A percentile compares a stretch with the other conserved stretches of the same genome.
Evolutionary conservation across 2,797 vertebrate genomes (phyloP).

Genomic region (Cheracebus regulus): DNA sequence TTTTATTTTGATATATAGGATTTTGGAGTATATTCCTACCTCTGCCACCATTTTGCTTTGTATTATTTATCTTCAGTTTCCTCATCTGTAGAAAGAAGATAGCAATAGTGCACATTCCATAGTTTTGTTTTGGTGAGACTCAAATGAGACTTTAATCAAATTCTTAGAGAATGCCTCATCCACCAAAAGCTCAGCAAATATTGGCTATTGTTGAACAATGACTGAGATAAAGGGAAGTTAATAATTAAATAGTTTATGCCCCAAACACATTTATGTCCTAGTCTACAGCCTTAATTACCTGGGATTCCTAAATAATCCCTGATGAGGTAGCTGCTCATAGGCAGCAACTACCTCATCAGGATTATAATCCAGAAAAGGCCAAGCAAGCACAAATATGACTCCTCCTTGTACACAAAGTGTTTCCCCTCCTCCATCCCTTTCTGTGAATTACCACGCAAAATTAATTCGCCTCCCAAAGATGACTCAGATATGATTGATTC

Average conservation of each 20-base stretch:
- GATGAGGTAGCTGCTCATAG: neutral
- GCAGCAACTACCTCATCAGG: neutral
- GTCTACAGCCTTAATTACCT: neutral
- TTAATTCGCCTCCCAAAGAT: neutral
- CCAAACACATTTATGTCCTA: neutral
- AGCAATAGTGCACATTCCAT: neutral
- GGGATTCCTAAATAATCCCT: neutral
- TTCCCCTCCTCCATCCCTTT: neutral
- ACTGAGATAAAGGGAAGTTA: neutral
- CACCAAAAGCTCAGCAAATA: neutral
- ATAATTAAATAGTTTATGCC: neutral
- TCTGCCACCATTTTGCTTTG: neutral
- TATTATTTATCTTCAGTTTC: neutral
- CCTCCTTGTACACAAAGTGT: neutral
- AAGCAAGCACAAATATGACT: neutral
- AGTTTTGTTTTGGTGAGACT: neutral
- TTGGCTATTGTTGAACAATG: neutral
- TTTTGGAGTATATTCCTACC: constrained; percentile 5
- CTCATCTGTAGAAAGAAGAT: neutral
- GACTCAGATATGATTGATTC: neutral
- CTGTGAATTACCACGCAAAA: neutral
- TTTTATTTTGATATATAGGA: neutral
- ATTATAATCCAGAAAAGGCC: neutral
- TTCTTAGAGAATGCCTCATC: neutral
- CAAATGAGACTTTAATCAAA: neutral